These are phyloP conservation scores for Yponomeuta cagnagella DNA, from an alignment of 2,888 invertebrate species.

Conservation along the genomic window DNA sequence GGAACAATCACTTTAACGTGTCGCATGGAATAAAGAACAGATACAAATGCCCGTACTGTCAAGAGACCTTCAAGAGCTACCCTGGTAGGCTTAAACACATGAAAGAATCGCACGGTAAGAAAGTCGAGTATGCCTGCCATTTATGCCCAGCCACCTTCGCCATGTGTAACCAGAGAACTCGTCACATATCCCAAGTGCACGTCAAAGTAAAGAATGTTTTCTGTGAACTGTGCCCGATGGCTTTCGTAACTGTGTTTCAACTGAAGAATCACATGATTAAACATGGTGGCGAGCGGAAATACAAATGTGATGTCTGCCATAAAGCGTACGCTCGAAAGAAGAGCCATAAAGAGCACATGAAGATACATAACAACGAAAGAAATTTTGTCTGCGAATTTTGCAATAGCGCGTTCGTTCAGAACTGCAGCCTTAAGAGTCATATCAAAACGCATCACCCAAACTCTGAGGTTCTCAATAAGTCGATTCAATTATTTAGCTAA, in stretches of 20 bases:
- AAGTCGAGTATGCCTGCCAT: conserved; percentile 53
- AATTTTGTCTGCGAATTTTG: conserved; percentile 62
- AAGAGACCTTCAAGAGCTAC: conserved; percentile 51
- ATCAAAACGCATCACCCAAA: conserved; percentile 54
- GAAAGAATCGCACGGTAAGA: conserved; percentile 42
- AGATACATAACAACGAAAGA: conserved; percentile 59
- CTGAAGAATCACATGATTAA: conserved; percentile 52
- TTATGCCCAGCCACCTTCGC: conserved; percentile 53
- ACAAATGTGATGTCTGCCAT: conserved; percentile 61
- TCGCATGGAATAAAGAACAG: conserved; percentile 40
- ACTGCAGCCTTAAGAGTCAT: conserved; percentile 60
- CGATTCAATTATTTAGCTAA: background rate
- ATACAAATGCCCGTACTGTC: conserved; percentile 50
- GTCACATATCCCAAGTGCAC: conserved; percentile 55
- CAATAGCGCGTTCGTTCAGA: conserved; percentile 56
- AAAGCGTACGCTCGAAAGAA: conserved; percentile 53
- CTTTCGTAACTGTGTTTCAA: conserved; percentile 46
- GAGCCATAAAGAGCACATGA: conserved; percentile 54
- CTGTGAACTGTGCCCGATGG: conserved; percentile 45
- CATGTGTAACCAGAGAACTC: conserved; percentile 50
- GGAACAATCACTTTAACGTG: conserved; percentile 40
- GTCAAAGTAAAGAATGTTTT: conserved; percentile 44
- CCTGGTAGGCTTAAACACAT: conserved; percentile 45
- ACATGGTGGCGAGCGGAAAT: conserved; percentile 46
- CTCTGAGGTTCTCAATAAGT: conserved; percentile 33